Evolutionary conservation across 2,797 vertebrate species (phyloP).

Genomic region (Pogonophryne albipinna): DNA sequence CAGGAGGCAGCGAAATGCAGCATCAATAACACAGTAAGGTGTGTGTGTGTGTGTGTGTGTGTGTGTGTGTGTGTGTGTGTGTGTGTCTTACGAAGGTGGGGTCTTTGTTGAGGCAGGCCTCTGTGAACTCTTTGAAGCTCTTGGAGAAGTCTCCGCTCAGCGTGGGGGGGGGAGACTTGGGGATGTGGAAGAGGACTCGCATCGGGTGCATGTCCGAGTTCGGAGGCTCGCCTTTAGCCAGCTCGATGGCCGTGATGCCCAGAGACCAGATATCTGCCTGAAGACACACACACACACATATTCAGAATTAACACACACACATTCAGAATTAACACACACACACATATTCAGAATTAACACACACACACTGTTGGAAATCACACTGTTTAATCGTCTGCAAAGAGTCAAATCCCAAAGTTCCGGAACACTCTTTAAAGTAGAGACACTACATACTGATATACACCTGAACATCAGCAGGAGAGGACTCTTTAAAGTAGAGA

Average conservation of each 20-base stretch:
- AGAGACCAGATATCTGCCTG: conserved; percentile 97
- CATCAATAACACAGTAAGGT: too few relatives aligned
- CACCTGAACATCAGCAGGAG: too few relatives aligned
- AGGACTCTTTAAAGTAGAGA: too few relatives aligned
- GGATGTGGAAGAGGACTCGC: conserved; percentile 95
- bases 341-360: too few relatives aligned
- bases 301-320: too few relatives aligned
- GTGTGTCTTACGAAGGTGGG: conserved; percentile 89
- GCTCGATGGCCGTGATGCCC: conserved; percentile 95
- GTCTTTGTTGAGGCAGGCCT: conserved; percentile 95
- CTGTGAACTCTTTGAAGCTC: conserved; percentile 94
- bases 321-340: too few relatives aligned
- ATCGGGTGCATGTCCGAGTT: conserved; percentile 95
- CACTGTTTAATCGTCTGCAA: too few relatives aligned
- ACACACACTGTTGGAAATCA: too few relatives aligned
- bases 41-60: not conserved
- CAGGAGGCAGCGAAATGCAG: conserved; percentile 55
- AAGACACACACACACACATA: not conserved
- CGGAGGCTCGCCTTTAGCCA: conserved; percentile 94
- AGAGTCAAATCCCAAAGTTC: too few relatives aligned
- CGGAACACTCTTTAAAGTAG: too few relatives aligned
- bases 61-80: not conserved
- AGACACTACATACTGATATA: too few relatives aligned
- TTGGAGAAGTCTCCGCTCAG: conserved; percentile 93
- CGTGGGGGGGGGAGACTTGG: conserved; percentile 92